These are phyloP conservation scores for Vanessa atalanta DNA, from an alignment of 1,140 invertebrate species.

Conservation along the genomic window DNA sequence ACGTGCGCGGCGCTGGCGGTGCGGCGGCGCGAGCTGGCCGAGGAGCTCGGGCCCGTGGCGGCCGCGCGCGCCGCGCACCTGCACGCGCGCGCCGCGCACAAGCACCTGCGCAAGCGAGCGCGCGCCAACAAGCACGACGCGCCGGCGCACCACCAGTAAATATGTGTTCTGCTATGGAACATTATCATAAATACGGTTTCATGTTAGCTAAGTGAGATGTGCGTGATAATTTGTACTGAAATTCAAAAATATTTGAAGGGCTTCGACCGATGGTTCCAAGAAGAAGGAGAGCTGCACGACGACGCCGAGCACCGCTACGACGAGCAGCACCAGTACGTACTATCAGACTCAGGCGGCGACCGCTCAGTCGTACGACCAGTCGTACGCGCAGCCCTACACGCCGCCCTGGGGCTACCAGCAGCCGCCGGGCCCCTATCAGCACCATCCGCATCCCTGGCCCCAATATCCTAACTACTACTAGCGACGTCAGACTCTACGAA, in stretches of 20 bases:
- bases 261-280: conserved; percentile 48
- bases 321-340: conserved; percentile 51
- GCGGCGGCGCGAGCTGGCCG: conserved; percentile 70
- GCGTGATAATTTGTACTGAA: no score
- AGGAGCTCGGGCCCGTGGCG: conserved; percentile 63
- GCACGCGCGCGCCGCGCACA: conserved; percentile 61
- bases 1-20: conserved; percentile 57
- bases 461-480: conserved; percentile 76
- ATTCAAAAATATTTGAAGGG: conserved; percentile 23
- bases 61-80: conserved; percentile 53
- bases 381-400: conserved; percentile 71
- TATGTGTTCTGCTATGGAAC: no score
- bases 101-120: conserved; percentile 67
- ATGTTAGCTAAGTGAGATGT: no score
- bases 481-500: conserved; percentile 3
- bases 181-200: no score
- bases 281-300: conserved; percentile 58
- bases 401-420: conserved; percentile 76
- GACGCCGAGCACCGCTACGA: conserved; percentile 38
- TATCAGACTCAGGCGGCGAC: conserved; percentile 57
- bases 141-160: conserved; percentile 41
- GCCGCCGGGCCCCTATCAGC: conserved; percentile 68
- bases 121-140: conserved; percentile 69
- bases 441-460: conserved; percentile 66
- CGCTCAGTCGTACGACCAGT: conserved; percentile 67